Percentiles rank a stretch among this genome's conserved stretches.
These are phyloP conservation scores for Antechinus flavipes DNA, from an alignment of 2,113 vertebrate genomes.

Conservation along the genomic window DNA sequence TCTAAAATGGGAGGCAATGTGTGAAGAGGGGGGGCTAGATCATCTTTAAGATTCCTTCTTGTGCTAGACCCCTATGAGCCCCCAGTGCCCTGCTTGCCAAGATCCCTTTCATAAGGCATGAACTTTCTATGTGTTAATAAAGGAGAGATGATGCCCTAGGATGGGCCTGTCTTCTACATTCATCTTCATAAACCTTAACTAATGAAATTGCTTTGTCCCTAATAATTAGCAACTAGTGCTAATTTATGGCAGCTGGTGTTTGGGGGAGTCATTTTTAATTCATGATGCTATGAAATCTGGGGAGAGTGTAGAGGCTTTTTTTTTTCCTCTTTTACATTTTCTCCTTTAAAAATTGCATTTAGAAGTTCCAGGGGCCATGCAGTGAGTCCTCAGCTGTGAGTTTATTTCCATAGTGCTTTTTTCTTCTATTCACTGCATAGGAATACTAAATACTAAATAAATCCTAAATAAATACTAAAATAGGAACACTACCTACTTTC, in stretches of 20 bases:
- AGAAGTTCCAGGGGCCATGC: not conserved
- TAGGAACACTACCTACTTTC: not conserved
- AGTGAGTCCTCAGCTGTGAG: not conserved
- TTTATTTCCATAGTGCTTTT: not conserved
- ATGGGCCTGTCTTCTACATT: conserved; percentile 69
- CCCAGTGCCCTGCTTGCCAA: not conserved
- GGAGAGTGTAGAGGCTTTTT: not conserved
- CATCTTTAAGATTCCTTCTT: not conserved
- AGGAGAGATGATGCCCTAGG: conserved; percentile 59
- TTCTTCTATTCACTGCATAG: too few relatives aligned
- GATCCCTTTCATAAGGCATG: conserved; percentile 17
- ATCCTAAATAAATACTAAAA: not conserved
- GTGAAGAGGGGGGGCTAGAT: not conserved
- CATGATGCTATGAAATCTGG: not conserved
- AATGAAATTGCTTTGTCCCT: conserved; percentile 65
- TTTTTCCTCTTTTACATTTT: not conserved
- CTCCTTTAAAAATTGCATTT: not conserved
- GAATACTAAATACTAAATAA: too few relatives aligned
- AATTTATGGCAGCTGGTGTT: conserved; percentile 5
- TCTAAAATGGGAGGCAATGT: not conserved
- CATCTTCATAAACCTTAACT: conserved; percentile 76
- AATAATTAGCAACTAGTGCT: not conserved
- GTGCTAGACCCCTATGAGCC: not conserved
- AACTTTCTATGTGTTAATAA: conserved; percentile 64
- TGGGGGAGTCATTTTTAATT: conserved; percentile 5